Base-by-base conservation (phyloP, 1,140 invertebrate genomes). In the Diachasmimorpha longicaudata region DNA sequence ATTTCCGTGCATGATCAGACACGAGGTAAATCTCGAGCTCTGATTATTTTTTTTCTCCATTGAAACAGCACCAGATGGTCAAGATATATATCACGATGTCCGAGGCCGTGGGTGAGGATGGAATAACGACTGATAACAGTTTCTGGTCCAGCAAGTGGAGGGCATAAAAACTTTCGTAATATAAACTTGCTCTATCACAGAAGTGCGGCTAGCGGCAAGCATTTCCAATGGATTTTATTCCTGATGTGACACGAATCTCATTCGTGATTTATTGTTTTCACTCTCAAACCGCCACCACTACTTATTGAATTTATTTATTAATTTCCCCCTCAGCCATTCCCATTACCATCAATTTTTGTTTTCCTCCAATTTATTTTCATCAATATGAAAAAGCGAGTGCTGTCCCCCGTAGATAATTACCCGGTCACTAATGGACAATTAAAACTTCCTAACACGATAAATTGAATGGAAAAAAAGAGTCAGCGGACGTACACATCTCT, bases 111-210 rank as follows among this genome's bases (percentile, higher is more conserved):
- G 68, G 44, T 46, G 75, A 70, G 42, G 72, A 74, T 75, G 63
- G 36, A 66, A 66, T 63, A 74, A 74, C 55, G 58, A 74, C 68
- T 74, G 77, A 71, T 78, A 75, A 72, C 55, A 78, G 68, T 68
- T 72, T 39, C 69, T 75, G 69, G 36, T 68, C 73, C 55, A 67
- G 42, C 21, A 67, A 75, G 71, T 74, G 77, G 66, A 81, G 77
- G 36, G 78, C 79, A 78, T 81, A 82, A 83, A 83, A 84, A 84
- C 83, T 84, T 84, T 84, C 74, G 79, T 82, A 83, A 84, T 84
- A 84, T 82, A 83, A 84, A 84, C 77, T 84, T 84, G 70, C 74
- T 79, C 79, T 79, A 82, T 80, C 79, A 82, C 37, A 63, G 19
- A 58, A 25, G 10, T 48, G 52, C 39, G 31, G 46, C 55, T 72